Base-by-base conservation (phyloP, 2,113 vertebrate genomes). In the Narcine bancroftii region DNA sequence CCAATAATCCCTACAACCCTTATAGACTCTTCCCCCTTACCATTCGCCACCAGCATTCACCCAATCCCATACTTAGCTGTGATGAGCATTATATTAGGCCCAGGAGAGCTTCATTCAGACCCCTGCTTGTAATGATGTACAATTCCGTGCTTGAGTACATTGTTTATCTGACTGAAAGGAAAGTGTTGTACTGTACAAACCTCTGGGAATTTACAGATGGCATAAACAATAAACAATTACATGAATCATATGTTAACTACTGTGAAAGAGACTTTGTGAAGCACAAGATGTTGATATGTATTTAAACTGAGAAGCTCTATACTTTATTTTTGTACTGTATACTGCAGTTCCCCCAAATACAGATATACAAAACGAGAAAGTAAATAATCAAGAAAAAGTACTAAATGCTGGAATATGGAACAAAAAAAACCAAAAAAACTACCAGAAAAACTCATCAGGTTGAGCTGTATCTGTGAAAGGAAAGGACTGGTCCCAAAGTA, bases 181-280 rank as follows among this genome's bases (percentile, higher is more conserved):
- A 83, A 83, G 24, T 83, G 21, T 24, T 10, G 76, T 47, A 33
- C 13, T 83, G 45, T 53, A 53, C 50, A 83, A 83, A 83, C 76
- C 47, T 79, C 76, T 79, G 76, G 76, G 76, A n/a, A 79, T 79
- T 79, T 79, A 79, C 79, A 29, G 47, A 83, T 83, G 45, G 50
- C 29, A 83, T 33, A 83, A 83, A 83, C 47, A 53, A 83, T 29
- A 83, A 83, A 83, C 79, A 83, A 83, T 53, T 33, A 47, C 47
- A 53, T 83, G 79, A 83, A 83, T 53, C 45, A 83, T 83, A 11
- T 83, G 79, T 83, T 50, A 83, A 47, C 79, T 83, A 11, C 26
- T 53, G 79, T 47, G 45, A 83, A 53, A 56, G 19, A 6, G 6
- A 42, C 21, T 45, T 15, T 79, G 6, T 50, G 42, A 79, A 83